phyloP scores from a whole-genome alignment of 2,888 invertebrate species.

The Pachydiplax longipennis region DNA sequence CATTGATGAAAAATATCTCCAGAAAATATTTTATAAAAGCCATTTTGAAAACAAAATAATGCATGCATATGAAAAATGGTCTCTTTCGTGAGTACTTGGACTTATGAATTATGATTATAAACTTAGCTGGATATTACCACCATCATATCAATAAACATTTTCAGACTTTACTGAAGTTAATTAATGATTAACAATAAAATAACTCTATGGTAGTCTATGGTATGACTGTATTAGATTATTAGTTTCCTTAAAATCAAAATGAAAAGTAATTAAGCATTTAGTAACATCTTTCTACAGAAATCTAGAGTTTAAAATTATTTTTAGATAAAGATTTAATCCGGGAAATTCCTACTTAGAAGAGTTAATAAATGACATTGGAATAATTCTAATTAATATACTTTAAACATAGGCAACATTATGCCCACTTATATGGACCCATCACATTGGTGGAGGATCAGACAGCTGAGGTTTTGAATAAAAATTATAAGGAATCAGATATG shows the following conservation, averaged over 20 bases:
- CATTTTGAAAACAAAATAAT: neutral
- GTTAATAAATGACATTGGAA: neutral
- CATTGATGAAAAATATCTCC: constrained; percentile 17
- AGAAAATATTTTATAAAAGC: neutral
- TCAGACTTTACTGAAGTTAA: neutral
- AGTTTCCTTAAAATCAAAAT: too few species aligned
- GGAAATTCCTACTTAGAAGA: too few species aligned
- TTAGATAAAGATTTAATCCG: too few species aligned
- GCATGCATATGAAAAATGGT: constrained; percentile 7
- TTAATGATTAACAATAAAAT: too few species aligned
- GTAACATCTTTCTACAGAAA: too few species aligned
- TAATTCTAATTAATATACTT: neutral
- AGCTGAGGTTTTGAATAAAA: neutral
- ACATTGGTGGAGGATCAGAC: constrained; percentile 50
- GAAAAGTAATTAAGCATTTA: too few species aligned
- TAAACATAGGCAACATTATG: constrained; percentile 51
- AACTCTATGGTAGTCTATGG: too few species aligned
- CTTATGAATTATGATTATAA: too few species aligned
- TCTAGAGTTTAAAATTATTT: too few species aligned
- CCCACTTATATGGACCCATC: constrained; percentile 52
- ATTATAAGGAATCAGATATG: too few species aligned
- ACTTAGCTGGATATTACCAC: neutral
- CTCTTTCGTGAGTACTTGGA: neutral
- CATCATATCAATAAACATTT: neutral
- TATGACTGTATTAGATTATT: too few species aligned